These are phyloP conservation scores for Lethrus apterus DNA, from an alignment of 1,140 invertebrate genomes.

Conservation along the genomic window DNA sequence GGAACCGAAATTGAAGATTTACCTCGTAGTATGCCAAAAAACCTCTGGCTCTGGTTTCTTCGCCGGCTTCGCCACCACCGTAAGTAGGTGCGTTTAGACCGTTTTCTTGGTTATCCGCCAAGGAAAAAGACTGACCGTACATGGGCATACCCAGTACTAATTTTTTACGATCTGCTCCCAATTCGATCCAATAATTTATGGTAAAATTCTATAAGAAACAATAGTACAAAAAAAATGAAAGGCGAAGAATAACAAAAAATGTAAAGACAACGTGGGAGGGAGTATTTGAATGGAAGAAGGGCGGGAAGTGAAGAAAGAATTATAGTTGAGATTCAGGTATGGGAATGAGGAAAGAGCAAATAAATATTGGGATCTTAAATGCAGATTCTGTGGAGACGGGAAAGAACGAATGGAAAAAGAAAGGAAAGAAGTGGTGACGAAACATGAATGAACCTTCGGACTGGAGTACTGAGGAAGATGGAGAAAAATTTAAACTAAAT, in stretches of 20 bases:
- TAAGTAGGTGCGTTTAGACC: conserved; percentile 62
- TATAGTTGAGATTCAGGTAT: too few species aligned
- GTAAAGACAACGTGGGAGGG: too few species aligned
- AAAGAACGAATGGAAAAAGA: too few species aligned
- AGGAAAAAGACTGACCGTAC: conserved; percentile 77
- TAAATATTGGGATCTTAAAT: too few species aligned
- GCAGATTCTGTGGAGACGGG: too few species aligned
- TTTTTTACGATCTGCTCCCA: conserved; percentile 68
- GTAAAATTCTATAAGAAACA: conserved; percentile 60
- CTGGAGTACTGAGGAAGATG: too few species aligned
- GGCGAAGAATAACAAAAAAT: neutral
- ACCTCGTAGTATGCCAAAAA: conserved; percentile 83
- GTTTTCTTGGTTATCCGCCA: conserved; percentile 51
- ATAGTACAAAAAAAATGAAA: neutral
- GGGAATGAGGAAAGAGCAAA: too few species aligned
- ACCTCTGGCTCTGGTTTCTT: conserved; percentile 70
- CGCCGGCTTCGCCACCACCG: conserved; percentile 69
- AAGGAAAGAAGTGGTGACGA: too few species aligned
- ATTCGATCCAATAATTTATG: conserved; percentile 70
- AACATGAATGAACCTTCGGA: too few species aligned
- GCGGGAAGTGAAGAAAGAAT: too few species aligned
- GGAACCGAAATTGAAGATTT: conserved; percentile 13
- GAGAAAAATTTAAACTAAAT: too few species aligned
- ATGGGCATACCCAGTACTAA: conserved; percentile 75
- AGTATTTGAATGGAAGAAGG: too few species aligned